A percentile compares a stretch with the other conserved stretches of the same genome.
Evolutionary conservation across 1,140 invertebrate species (phyloP).

Genomic region (Trypoxylus dichotomus): DNA sequence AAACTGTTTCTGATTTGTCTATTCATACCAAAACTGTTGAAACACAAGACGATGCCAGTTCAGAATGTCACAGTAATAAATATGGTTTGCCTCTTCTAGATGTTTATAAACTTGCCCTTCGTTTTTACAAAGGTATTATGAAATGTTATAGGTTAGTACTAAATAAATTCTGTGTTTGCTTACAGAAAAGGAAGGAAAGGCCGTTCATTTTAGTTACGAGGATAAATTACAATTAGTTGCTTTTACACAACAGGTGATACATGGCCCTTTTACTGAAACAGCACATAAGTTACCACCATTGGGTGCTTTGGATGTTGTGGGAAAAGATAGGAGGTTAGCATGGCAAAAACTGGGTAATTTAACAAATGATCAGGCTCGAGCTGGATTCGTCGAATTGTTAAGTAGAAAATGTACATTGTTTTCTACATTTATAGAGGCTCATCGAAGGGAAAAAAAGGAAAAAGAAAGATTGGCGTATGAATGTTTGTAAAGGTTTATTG

Average conservation of each 20-base stretch:
- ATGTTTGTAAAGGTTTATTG: background rate
- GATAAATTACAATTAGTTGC: conserved; percentile 91
- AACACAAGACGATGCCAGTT: conserved; percentile 21
- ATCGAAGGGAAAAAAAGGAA: conserved; percentile 75
- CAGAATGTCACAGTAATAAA: conserved; percentile 37
- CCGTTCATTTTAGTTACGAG: conserved; percentile 90
- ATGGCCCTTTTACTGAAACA: conserved; percentile 78
- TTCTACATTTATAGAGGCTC: conserved; percentile 88
- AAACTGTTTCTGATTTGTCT: conserved; percentile 41
- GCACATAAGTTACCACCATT: conserved; percentile 75
- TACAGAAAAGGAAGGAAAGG: conserved; percentile 95
- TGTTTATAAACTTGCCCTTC: conserved; percentile 82
- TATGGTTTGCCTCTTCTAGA: conserved; percentile 70
- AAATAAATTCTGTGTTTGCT: conserved; percentile 36
- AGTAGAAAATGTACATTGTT: conserved; percentile 88
- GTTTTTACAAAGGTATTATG: conserved; percentile 84
- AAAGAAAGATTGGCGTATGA: conserved; percentile 66
- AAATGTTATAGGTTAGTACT: conserved; percentile 31
- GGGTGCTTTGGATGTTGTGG: conserved; percentile 94
- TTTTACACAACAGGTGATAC: conserved; percentile 85
- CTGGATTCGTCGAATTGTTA: conserved; percentile 86
- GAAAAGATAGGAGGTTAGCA: conserved; percentile 86
- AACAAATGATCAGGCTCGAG: conserved; percentile 83
- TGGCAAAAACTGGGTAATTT: conserved; percentile 92
- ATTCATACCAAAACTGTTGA: conserved; percentile 34